These are phyloP conservation scores for Edolisoma coerulescens DNA, from an alignment of 2,113 vertebrate species.

Conservation along the genomic window DNA sequence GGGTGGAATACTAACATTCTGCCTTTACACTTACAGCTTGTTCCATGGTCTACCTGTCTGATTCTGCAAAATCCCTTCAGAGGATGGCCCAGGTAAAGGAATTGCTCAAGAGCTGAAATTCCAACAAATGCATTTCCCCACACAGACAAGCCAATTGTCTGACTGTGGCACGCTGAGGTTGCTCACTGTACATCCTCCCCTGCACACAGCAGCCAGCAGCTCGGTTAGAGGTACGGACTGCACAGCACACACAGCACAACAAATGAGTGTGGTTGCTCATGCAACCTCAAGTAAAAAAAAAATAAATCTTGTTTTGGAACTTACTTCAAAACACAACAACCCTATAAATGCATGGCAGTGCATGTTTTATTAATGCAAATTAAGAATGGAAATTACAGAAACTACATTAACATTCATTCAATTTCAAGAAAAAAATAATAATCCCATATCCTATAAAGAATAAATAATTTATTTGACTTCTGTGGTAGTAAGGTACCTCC, in stretches of 20 bases:
- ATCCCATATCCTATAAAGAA: not conserved
- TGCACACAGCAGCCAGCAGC: not conserved
- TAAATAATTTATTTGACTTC: not conserved
- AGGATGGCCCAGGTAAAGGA: not conserved
- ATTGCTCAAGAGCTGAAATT: not conserved
- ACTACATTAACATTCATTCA: not conserved
- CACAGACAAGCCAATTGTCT: not conserved
- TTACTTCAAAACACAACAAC: not conserved
- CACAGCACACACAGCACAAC: not conserved
- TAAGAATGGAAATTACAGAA: not conserved
- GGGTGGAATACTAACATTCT: not conserved
- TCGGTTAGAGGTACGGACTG: fast-evolving
- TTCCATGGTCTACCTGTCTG: not conserved
- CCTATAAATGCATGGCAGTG: not conserved
- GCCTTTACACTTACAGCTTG: not conserved
- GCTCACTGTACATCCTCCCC: not conserved
- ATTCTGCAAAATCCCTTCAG: not conserved
- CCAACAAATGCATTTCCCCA: not conserved
- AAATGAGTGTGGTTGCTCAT: fast-evolving
- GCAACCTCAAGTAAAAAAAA: not conserved
- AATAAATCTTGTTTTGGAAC: not conserved
- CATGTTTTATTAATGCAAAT: not conserved
- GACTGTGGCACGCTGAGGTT: not conserved
- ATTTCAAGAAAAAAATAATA: not conserved
- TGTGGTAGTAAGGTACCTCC: not conserved